Percentiles rank a stretch among this genome's conserved stretches.
Evolutionary conservation across 2,113 vertebrate genomes (phyloP).

Genomic region (Rhabdornis inornatus): DNA sequence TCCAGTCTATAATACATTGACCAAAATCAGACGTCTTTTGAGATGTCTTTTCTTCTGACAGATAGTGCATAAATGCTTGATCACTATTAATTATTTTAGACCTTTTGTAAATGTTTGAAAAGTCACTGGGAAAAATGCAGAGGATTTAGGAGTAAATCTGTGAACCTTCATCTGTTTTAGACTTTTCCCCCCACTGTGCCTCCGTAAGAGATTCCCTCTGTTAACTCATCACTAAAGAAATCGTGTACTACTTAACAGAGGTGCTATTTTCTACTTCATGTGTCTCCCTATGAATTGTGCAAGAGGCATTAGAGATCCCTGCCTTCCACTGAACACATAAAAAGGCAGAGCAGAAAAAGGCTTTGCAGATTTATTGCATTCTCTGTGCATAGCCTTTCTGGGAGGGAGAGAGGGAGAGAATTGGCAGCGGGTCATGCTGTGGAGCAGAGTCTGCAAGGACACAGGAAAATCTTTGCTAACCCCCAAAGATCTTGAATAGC

Average conservation of each 20-base stretch:
- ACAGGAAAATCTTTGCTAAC: background rate
- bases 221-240: constrained; percentile 39
- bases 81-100: background rate
- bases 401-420: background rate
- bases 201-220: constrained; percentile 36
- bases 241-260: constrained; percentile 35
- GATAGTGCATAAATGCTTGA: background rate
- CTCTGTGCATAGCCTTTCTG: background rate
- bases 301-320: constrained; percentile 30
- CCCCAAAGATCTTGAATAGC: background rate
- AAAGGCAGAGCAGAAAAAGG: constrained; percentile 26
- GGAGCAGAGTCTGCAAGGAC: background rate
- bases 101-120: background rate
- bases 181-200: background rate
- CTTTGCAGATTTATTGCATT: constrained; percentile 20
- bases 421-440: background rate
- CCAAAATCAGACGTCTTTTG: background rate
- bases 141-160: background rate
- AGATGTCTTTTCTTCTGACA: background rate
- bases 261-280: constrained; percentile 44
- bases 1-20: background rate
- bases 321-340: constrained; percentile 1
- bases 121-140: background rate
- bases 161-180: background rate
- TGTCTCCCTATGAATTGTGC: constrained; percentile 49